Conservation (phyloP, 2,113 vertebrate species). For the Rallus limicola region DNA sequence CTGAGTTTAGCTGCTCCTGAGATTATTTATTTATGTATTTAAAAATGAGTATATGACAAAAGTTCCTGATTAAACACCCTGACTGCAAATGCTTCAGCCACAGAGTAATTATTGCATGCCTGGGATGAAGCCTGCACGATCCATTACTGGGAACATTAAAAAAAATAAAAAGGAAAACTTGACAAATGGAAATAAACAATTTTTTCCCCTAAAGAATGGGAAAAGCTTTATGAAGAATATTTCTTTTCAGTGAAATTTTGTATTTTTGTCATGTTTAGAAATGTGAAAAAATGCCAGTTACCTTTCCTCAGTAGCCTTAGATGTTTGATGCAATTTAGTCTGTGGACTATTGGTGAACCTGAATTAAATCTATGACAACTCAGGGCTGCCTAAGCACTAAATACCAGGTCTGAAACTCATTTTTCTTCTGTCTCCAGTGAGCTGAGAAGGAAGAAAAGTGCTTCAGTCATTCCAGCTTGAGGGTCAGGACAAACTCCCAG, state of each 20-base stretch:
- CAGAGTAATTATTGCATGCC: background rate
- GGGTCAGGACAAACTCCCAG: background rate
- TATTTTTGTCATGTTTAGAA: background rate
- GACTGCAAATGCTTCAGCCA: background rate
- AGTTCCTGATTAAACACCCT: background rate
- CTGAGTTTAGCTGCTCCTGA: slow-evolving; percentile 1
- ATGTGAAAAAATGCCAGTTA: background rate
- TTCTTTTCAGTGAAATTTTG: background rate
- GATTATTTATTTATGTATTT: slow-evolving; percentile 43
- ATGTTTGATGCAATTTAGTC: background rate
- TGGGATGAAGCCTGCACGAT: background rate
- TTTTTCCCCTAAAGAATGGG: background rate
- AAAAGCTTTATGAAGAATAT: background rate
- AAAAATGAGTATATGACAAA: background rate
- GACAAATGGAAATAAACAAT: background rate
- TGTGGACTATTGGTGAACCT: background rate
- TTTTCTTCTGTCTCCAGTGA: background rate
- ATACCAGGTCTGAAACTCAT: background rate
- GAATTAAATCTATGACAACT: background rate
- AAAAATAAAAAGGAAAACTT: background rate
- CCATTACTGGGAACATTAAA: background rate
- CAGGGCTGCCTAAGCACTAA: background rate
- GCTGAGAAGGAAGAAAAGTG: background rate
- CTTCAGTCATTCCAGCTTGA: background rate
- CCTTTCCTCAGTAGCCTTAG: background rate